Evolutionary conservation across 2,888 invertebrate genomes (phyloP).

Genomic region (Tromatobia lineatoria): DNA sequence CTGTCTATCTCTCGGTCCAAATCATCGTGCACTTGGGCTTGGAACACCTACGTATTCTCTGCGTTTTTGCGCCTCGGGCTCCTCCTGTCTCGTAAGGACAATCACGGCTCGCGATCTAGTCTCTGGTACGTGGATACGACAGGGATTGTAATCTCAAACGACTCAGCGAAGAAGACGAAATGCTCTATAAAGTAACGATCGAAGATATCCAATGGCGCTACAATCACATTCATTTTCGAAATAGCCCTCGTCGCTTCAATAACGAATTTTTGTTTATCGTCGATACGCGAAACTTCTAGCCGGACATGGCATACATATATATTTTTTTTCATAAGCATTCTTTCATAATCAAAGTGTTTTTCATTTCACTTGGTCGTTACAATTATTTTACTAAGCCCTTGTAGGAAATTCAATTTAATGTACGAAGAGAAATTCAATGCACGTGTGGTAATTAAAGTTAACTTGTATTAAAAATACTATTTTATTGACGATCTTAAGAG

Average conservation of each 20-base stretch:
- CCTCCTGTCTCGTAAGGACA: not conserved
- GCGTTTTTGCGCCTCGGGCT: conserved; percentile 9
- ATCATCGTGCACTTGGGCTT: not conserved
- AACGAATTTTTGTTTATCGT: no score
- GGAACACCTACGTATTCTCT: not conserved
- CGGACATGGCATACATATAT: no score
- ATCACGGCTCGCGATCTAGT: conserved; percentile 9
- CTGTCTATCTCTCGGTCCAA: not conserved
- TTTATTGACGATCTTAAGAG: no score
- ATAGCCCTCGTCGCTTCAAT: not conserved
- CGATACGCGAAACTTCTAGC: no score
- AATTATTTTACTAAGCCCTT: no score
- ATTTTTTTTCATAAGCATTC: no score
- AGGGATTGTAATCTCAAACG: conserved; percentile 3
- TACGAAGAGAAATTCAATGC: no score
- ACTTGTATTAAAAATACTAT: no score
- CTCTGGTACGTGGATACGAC: not conserved
- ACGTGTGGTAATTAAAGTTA: no score
- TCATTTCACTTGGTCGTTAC: no score
- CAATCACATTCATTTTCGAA: not conserved
- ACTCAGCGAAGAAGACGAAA: not conserved
- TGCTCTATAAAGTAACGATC: not conserved
- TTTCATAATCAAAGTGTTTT: no score
- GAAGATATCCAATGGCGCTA: not conserved
- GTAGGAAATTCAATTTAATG: no score